Conservation (phyloP, 1,140 invertebrate species). For the Eriosoma lanigerum region DNA sequence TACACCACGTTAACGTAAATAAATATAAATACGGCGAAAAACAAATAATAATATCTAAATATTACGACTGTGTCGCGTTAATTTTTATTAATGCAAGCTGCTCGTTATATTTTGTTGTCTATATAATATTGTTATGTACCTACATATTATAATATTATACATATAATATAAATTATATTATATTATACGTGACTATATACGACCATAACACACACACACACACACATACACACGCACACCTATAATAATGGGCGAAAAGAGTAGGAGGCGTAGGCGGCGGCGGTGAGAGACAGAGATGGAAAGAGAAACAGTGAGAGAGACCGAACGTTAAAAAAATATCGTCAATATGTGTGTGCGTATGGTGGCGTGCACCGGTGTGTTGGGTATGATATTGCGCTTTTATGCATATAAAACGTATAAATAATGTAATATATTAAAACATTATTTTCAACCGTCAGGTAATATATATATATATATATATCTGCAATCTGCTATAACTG, state of each 20-base stretch:
- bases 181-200: background rate
- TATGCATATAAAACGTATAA: constrained; percentile 12
- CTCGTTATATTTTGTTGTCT: background rate
- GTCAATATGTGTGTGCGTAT: constrained; percentile 3
- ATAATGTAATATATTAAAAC: background rate
- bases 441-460: background rate
- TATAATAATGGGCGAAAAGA: background rate
- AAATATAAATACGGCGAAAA: background rate
- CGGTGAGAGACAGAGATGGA: background rate
- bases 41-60: constrained; percentile 16
- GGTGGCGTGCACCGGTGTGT: background rate
- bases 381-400: constrained; percentile 10
- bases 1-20: background rate
- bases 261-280: background rate
- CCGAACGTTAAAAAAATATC: background rate
- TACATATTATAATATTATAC: too few relatives aligned
- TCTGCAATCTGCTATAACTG: background rate
- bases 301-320: background rate
- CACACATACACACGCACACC: background rate
- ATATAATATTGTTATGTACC: too few relatives aligned
- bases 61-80: constrained; percentile 13
- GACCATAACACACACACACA: background rate
- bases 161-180: background rate
- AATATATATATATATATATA: background rate
- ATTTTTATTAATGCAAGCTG: constrained; percentile 12